Base-by-base conservation (phyloP, 1,140 invertebrate genomes). In the Hormaphis cornu region DNA sequence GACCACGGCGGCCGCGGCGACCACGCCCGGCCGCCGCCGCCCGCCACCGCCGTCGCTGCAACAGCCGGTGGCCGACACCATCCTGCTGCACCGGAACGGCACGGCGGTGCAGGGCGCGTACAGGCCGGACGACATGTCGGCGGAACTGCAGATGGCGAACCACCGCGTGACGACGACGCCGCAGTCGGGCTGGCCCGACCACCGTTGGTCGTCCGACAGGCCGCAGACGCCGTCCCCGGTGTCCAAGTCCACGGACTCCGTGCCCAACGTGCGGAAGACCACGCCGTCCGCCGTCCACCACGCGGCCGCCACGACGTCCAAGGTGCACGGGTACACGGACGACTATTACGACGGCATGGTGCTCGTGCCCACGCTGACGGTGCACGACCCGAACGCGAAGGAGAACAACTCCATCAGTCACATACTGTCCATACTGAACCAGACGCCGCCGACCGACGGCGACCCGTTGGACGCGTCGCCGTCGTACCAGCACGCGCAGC, bases 31-130 rank as follows among this genome's bases (percentile, higher is more conserved):
- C 44, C 16, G 20, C 52, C 18, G 28, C 71, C 24, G 33, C 22
- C 69, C 26, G 48, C 71, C 26, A 9, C 59, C 54, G 53, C 30
- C 42, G 52, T 52, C 30, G 53, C 69, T 5, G 33, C 78, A 86
- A 73, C 81, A 86, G 70, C 81, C 79, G 33, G 76, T 78, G 10
- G 81, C 84, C 6, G 86, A 89, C 26, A 88, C 87, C 0, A 81
- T 87, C 70, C 73, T 89, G 0, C 70, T 86, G 0, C 81, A 87
- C 73, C 79, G 83, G 73, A 85, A 86, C 70, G 86, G 85, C 18
- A 81, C 82, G 1, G 74, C 76, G 61, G 80, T 80, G 6, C 74
- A 80, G 42, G 84, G 87, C 73, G 78, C 82, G 2, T 80, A 84
- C 14, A 82, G 82, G 75, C 83, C 85, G 0, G 84, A 83, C 71